Evolutionary conservation across 2,113 vertebrate genomes (phyloP), one percentile per base, ranked within the genome.

Genomic region (Patagioenas fasciata): DNA sequence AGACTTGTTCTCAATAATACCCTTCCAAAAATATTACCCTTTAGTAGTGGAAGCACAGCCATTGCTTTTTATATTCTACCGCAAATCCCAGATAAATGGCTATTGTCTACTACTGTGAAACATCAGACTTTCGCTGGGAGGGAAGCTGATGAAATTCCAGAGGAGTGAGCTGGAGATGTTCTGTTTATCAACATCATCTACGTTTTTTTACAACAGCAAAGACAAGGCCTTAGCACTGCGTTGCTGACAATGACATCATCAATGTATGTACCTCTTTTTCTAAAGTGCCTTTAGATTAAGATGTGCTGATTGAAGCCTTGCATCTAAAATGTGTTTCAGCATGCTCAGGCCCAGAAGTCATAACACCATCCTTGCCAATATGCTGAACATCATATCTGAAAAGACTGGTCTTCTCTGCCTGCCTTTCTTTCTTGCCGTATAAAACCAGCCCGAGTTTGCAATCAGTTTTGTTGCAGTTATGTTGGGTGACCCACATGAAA

Each of bases 1-100:
- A 62, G 71, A 66, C 88, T 85, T 85, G 48, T 93, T 92, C 89
- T 96, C 95, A 96, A 94, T 95, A 95, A 94, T 85, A 97, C 44
- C 74, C 90, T 97, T 97, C 96, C 93, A 97, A 97, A 98, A 97
- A 81, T 92, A 50, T 85, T 79, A 70, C 72, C 47, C 71, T 89
- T 70, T 56, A 42, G 92, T 89, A 79, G 48, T 31, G 74, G 70
- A 92, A 95, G 73, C 57, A 56, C 42, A 75, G 79, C 60, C 13
- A 12, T 94, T 86, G 48, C 62, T 92, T 92, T 88, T 91, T 89
- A 92, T 85, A 73, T 85, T 91, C 71, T 88, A 73, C 64, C 84
- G 44, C 56, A 94, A 94, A 81, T 87, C 58, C 36, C 65, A 78
- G 66, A 88, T 88, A 92, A 95, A 80, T 80, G 38, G 3, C 47